Evolutionary conservation across 1,140 invertebrate species (phyloP).

Genomic region (Lepidurus apus): DNA sequence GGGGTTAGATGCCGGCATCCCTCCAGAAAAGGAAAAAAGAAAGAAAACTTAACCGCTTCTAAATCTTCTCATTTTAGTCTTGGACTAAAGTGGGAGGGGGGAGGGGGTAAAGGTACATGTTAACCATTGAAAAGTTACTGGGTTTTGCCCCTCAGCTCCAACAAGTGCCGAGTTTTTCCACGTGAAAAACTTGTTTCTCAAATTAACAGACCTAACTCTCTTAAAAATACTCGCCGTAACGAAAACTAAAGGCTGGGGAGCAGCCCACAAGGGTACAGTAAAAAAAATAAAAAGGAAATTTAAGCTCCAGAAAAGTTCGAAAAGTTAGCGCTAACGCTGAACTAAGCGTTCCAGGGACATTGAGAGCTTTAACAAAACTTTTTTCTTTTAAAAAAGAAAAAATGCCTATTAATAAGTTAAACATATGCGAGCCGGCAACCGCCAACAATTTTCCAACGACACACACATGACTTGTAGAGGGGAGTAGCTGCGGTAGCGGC

Average conservation of each 20-base stretch:
- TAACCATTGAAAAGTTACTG: not conserved
- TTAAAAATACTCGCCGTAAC: not conserved
- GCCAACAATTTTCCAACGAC: no score
- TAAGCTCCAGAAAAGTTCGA: not conserved
- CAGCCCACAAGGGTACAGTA: not conserved
- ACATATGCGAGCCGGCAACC: no score
- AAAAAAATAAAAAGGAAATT: not conserved
- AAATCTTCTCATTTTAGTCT: not conserved
- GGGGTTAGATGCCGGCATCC: not conserved
- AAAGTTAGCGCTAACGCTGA: no score
- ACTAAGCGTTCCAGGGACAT: not conserved
- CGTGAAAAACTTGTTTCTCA: not conserved
- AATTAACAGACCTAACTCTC: slow-evolving; percentile 2
- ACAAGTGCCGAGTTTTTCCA: slow-evolving; percentile 6
- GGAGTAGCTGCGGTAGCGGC: no score
- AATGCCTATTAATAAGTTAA: no score
- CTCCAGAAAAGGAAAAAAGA: not conserved
- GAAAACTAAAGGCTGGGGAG: not conserved
- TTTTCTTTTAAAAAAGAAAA: no score
- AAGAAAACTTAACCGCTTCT: not conserved
- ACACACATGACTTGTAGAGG: no score
- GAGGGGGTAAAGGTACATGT: not conserved
- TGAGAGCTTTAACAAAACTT: no score
- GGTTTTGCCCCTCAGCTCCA: slow-evolving; percentile 2
- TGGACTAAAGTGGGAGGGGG: not conserved